These are phyloP conservation scores for Synchiropus splendidus DNA, from an alignment of 2,113 vertebrate genomes.

Conservation along the genomic window DNA sequence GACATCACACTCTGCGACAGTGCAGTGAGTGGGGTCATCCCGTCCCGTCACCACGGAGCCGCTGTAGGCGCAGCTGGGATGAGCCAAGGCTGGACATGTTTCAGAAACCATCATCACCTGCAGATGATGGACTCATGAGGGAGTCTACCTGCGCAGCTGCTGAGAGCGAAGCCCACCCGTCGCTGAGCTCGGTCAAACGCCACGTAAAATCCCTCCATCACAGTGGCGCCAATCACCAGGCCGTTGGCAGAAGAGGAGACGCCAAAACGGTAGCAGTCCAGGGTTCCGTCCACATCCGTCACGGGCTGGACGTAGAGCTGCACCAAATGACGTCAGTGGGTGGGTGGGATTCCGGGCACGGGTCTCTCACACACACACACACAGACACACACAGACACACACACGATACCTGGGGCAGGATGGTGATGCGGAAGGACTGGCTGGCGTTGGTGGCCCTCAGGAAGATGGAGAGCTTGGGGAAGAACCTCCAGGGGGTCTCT, in stretches of 20 bases:
- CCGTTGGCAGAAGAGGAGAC: slow-evolving; percentile 80
- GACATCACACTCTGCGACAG: no score
- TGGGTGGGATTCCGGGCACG: no score
- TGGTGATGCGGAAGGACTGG: slow-evolving; percentile 83
- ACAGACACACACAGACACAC: no score
- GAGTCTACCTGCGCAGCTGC: slow-evolving; percentile 89
- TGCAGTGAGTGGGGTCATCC: no score
- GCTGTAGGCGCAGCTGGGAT: no score
- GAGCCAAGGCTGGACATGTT: no score
- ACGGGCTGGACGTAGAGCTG: slow-evolving; percentile 92
- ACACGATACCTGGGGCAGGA: slow-evolving; percentile 78
- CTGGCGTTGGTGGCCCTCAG: slow-evolving; percentile 83
- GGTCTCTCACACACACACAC: no score
- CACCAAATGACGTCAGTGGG: not conserved
- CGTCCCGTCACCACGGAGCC: no score
- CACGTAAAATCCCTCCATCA: slow-evolving; percentile 97
- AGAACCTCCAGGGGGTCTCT: slow-evolving; percentile 82
- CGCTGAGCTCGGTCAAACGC: slow-evolving; percentile 81
- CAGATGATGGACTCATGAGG: no score
- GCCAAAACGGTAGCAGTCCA: slow-evolving; percentile 87
- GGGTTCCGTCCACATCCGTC: slow-evolving; percentile 65
- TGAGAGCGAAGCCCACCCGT: slow-evolving; percentile 85
- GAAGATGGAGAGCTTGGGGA: slow-evolving; percentile 93
- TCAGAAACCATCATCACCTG: no score
- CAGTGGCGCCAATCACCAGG: slow-evolving; percentile 87